Evolutionary conservation across 2,797 vertebrate species (phyloP).

Genomic region (Steatocranus sp.): DNA sequence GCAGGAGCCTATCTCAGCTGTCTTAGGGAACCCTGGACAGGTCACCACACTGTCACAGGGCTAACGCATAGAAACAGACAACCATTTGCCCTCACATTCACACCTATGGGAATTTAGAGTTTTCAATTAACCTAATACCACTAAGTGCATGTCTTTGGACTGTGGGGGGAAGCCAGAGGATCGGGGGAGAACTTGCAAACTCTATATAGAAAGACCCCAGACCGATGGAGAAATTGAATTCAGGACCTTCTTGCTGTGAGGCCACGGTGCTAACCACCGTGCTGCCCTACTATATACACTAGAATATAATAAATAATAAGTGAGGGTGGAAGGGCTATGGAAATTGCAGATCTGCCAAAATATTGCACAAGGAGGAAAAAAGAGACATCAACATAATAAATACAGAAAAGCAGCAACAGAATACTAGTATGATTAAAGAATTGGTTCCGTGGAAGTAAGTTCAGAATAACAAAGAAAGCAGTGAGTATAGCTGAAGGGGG

Average conservation of each 20-base stretch:
- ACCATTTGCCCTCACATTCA: neutral
- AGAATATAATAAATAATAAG: neutral
- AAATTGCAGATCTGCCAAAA: neutral
- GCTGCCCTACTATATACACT: neutral
- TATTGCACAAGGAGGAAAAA: neutral
- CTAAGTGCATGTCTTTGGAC: neutral
- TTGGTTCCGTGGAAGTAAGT: fast-evolving
- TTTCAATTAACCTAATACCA: neutral
- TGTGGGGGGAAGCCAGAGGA: neutral
- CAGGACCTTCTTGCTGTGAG: neutral
- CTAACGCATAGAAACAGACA: neutral
- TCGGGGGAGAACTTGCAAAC: neutral
- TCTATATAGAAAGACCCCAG: neutral
- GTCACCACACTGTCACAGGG: fast-evolving
- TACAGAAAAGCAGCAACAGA: neutral
- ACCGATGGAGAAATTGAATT: neutral
- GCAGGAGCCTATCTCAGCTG: neutral
- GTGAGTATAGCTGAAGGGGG: neutral
- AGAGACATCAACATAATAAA: neutral
- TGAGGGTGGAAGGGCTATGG: neutral
- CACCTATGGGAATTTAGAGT: neutral
- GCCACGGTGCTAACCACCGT: neutral
- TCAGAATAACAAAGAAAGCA: neutral
- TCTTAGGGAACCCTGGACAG: neutral
- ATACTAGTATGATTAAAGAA: neutral